Evolutionary conservation across 2,113 vertebrate genomes (phyloP).

Genomic region (Marmota monax): DNA sequence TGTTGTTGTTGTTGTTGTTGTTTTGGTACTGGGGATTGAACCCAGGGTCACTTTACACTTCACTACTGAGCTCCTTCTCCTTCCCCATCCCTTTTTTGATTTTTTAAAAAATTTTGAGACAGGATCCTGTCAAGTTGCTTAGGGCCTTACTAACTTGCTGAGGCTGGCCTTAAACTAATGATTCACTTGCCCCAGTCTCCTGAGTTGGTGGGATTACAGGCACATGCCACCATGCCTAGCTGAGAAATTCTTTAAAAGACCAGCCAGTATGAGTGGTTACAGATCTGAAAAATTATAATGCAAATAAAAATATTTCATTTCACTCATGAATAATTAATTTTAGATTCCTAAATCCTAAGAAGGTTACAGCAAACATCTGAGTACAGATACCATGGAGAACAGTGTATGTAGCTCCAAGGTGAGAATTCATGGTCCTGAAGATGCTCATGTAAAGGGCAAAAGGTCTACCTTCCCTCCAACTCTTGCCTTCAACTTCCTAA

Average conservation of each 20-base stretch:
- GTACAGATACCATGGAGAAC: not conserved
- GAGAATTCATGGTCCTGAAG: not conserved
- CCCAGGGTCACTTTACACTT: no score
- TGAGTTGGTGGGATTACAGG: no score
- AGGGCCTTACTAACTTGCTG: no score
- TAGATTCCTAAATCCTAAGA: conserved; percentile 22
- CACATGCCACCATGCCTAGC: not conserved
- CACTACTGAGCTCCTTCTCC: no score
- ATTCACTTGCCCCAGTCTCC: no score
- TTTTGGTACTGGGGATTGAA: no score
- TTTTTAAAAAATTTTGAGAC: no score
- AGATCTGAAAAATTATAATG: conserved; percentile 9
- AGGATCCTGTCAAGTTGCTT: no score
- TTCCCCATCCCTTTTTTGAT: no score
- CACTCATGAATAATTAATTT: not conserved
- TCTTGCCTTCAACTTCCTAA: not conserved
- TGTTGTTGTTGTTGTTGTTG: not conserved
- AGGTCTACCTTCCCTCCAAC: not conserved
- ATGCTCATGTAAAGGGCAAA: not conserved
- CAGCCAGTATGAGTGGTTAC: not conserved
- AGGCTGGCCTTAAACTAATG: no score
- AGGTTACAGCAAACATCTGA: not conserved
- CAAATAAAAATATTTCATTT: conserved; percentile 53
- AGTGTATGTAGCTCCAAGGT: not conserved
- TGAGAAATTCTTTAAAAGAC: conserved; percentile 49